phyloP scores from a whole-genome alignment of 2,113 vertebrate genomes.

The Sylvia atricapilla region DNA sequence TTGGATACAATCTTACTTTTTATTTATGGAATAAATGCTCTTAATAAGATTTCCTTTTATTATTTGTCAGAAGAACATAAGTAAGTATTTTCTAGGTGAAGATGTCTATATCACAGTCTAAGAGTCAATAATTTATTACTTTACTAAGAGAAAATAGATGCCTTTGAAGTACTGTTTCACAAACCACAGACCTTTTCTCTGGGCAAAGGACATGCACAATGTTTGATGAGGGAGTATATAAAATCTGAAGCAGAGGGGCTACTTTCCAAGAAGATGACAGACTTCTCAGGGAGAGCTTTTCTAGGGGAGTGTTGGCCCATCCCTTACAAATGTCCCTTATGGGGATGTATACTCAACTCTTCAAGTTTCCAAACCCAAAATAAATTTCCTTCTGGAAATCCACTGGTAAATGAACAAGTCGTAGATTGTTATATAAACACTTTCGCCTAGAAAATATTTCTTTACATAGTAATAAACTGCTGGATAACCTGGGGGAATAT shows the following conservation, averaged over 20 bases:
- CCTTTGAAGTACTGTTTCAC: background rate
- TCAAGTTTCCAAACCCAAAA: background rate
- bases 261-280: background rate
- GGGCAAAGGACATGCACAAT: background rate
- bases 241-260: background rate
- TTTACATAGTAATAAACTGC: background rate
- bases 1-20: slow-evolving; percentile 30
- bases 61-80: background rate
- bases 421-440: background rate
- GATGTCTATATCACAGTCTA: background rate
- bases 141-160: background rate
- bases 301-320: background rate
- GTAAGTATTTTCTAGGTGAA: slow-evolving; percentile 2
- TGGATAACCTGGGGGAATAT: background rate
- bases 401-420: background rate
- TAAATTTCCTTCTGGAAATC: background rate
- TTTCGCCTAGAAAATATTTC: background rate
- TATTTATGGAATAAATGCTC: slow-evolving; percentile 24
- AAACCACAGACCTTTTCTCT: background rate
- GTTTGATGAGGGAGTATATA: background rate
- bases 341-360: background rate
- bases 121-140: background rate
- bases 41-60: slow-evolving; percentile 22
- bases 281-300: background rate
- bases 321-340: background rate